phyloP scores from a whole-genome alignment of 2,797 vertebrate genomes.

The Gymnothorax reevesii region DNA sequence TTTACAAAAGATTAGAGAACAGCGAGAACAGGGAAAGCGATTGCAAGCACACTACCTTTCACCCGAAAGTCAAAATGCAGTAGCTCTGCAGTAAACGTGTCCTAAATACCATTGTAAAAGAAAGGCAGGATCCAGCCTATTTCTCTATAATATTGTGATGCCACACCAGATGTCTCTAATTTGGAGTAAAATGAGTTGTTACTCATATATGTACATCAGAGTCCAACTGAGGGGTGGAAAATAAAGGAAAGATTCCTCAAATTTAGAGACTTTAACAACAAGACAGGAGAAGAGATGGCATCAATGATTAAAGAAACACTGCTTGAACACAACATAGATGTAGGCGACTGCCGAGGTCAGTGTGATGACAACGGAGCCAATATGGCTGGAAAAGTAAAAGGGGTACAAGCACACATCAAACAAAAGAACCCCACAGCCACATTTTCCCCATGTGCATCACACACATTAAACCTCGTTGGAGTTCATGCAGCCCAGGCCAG shows the following conservation, averaged over 20 bases:
- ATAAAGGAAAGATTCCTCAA: constrained; percentile 30
- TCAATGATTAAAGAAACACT: constrained; percentile 25
- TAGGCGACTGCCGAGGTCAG: constrained; percentile 36
- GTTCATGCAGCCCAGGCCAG: constrained; percentile 16
- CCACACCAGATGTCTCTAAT: too few species aligned
- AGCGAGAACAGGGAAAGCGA: too few species aligned
- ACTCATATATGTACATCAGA: constrained; percentile 27
- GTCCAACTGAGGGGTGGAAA: constrained; percentile 16
- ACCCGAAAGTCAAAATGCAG: too few species aligned
- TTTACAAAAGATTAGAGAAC: too few species aligned
- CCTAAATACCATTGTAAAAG: too few species aligned
- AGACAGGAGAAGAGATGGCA: constrained; percentile 37
- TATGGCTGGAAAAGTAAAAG: constrained; percentile 39
- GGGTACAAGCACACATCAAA: constrained; percentile 32
- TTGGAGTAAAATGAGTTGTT: too few species aligned
- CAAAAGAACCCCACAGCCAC: constrained; percentile 32
- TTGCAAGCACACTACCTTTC: too few species aligned
- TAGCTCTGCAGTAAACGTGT: too few species aligned
- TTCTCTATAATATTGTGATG: too few species aligned
- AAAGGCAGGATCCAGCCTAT: too few species aligned
- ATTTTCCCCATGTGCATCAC: constrained; percentile 35
- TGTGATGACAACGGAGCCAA: constrained; percentile 37
- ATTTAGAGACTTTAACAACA: constrained; percentile 33
- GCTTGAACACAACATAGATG: constrained; percentile 22
- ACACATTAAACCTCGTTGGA: constrained; percentile 26